These are phyloP conservation scores for Oncorhynchus kisutch DNA, from an alignment of 2,113 vertebrate species.

Conservation along the genomic window DNA sequence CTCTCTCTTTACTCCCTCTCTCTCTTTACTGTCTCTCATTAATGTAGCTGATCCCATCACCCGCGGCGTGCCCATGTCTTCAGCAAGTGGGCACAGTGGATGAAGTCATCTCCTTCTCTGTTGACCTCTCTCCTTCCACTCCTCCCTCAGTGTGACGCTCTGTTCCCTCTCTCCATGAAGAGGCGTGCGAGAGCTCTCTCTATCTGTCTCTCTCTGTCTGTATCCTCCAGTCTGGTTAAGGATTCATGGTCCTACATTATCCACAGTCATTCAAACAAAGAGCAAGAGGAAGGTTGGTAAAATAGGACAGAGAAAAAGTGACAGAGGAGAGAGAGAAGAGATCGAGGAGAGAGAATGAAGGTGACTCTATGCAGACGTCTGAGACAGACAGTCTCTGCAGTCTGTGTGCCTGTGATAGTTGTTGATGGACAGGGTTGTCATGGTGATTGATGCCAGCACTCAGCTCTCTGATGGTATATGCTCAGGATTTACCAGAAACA, in stretches of 20 bases:
- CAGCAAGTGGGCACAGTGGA: conserved; percentile 42
- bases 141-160: conserved; percentile 16
- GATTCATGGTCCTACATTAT: too few species aligned
- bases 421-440: conserved; percentile 14
- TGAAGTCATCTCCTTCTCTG: conserved; percentile 62
- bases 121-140: conserved; percentile 22
- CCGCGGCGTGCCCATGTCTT: conserved; percentile 50
- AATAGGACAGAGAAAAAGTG: too few species aligned
- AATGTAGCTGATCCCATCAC: neutral
- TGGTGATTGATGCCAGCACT: conserved; percentile 16
- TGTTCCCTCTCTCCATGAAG: conserved; percentile 36
- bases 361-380: conserved; percentile 46
- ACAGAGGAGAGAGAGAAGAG: neutral
- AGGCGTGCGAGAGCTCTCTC: conserved; percentile 39
- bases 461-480: conserved; percentile 7
- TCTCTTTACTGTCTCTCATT: neutral
- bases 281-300: too few species aligned
- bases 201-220: neutral
- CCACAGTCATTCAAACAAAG: too few species aligned
- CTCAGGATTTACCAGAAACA: conserved; percentile 26
- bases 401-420: neutral
- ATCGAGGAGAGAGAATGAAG: neutral
- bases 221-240: neutral
- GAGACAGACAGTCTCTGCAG: conserved; percentile 52
- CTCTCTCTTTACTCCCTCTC: too few species aligned